Base-by-base conservation (phyloP, 2,888 invertebrate genomes). In the Linnaemya vulpina region DNA sequence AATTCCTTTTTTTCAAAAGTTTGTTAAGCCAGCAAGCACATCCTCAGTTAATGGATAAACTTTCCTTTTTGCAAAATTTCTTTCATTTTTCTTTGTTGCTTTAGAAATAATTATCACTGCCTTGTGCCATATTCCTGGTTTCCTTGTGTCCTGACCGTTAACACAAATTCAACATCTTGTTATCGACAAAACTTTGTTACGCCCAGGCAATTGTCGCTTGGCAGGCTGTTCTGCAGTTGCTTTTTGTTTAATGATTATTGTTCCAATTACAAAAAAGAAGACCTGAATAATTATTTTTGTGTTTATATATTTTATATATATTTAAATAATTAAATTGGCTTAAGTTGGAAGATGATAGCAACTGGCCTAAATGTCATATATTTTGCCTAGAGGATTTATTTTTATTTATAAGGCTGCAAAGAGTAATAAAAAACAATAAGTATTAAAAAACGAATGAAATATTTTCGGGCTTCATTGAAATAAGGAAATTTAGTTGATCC, bases 161-260 rank as follows among this genome's bases (percentile, higher is more conserved):
- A 58, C 55, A 46, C 3, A 70, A 71, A 81, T 71, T 71, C 49
- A 70, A 82, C 53, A 63, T 76, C 70, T 76, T 76, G 70, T 70
- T 70, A 55, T 70, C 63, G 43, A 43, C 11, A 4, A 22, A 62
- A 55, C 53, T 49, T 62, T 67, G 62, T 63, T 46, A 81, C 63
- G 53, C 40, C 60, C 65, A 30, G 5, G 10, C 62, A 53, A n/a
- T 63, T 25, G 43, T 53, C 8, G 53, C 20, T 4, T 0, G 9
- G 2, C 30, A 30, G 22, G 22, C 9, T 35, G 7, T 8, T 40
- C n/a, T 83, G 17, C 68, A 63, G 62, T 68, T 65, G 67, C 65
- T 60, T 53, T 40, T 35, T 58, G 75, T 51, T 82, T 82, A 78
- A 85, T 78, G 78, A 75, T 85, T 82, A 85, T 82, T 85, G 38